Evolutionary conservation across 2,113 vertebrate genomes (phyloP), one percentile per base, ranked within the genome.

Genomic region (Hemicordylus capensis): DNA sequence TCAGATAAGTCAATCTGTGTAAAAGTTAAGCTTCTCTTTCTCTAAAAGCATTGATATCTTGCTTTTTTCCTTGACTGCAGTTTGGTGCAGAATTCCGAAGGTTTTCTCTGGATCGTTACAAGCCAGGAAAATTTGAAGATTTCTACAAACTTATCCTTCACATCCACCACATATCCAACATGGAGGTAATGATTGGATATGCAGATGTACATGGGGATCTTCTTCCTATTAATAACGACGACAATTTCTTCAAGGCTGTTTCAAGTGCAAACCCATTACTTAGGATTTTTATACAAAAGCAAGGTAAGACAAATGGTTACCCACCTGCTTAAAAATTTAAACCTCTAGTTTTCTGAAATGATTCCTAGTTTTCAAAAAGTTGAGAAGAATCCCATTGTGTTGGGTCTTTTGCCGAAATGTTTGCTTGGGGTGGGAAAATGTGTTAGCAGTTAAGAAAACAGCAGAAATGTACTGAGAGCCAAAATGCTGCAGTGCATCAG

Each of bases 171-270:
- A 98, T 99, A 74, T 95, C 98, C 86, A 98, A 96, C 91, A 97
- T 98, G 78, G 98, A 99, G 76, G 97, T 99, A 93, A 98, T 98
- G 97, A 98, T 99, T 0, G 98, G 99, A 81, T 99, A 99, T 20
- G 99, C 99, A 0, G 99, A 99, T 67, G 90, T 99, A 44, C 98
- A 99, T 0, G 99, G 99, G 1, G 98, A 99, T 91, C 96, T 99
- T 84, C 98, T 99, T 91, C 99, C 99, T n/a, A 99, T 99, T 94
- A 99, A 99, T 95, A 99, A 99, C 0, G 98, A 99, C 1, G 99
- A 99, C 95, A 99, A 99, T 96, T 99, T 99, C 94, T 98, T 97
- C 95, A 99, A 99, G 91, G 98, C 99, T 0, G 98, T 99, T 90
- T 98, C 98, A 1, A 98, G 97, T 0, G 98, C 99, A 42, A 98